Conservation (phyloP, 92 coral and sea anemone species). For the Phenganax stokvisi region DNA sequence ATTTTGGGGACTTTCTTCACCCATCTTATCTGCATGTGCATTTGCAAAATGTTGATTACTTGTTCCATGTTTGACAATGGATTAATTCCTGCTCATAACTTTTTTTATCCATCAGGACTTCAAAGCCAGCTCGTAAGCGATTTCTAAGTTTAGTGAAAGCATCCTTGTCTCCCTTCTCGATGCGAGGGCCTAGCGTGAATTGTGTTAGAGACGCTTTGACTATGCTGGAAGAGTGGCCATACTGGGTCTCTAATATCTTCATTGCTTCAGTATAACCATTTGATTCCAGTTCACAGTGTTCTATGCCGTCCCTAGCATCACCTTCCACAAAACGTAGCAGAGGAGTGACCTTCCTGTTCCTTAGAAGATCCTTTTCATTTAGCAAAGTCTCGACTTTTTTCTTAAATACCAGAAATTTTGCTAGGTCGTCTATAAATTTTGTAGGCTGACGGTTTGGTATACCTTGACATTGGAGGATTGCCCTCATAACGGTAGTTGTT, state of each 20-base stretch:
- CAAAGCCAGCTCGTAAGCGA: conserved; percentile 33
- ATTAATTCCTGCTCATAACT: conserved; percentile 41
- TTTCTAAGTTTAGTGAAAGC: conserved; percentile 36
- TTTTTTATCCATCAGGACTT: conserved; percentile 24
- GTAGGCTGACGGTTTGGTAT: conserved; percentile 38
- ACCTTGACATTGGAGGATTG: conserved; percentile 49
- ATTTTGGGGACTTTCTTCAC: conserved; percentile 39
- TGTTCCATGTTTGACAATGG: conserved; percentile 33
- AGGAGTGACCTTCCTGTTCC: conserved; percentile 42
- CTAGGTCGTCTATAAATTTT: conserved; percentile 44
- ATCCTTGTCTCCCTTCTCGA: conserved; percentile 36
- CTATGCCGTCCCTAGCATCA: conserved; percentile 43
- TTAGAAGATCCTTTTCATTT: conserved; percentile 39
- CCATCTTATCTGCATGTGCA: conserved; percentile 45
- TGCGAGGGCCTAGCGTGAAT: conserved; percentile 18
- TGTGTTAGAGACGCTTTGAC: conserved; percentile 34
- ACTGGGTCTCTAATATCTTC: conserved; percentile 42
- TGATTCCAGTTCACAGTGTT: conserved; percentile 44
- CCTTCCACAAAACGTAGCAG: conserved; percentile 51
- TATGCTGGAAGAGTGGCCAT: conserved; percentile 48
- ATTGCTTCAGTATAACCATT: conserved; percentile 45
- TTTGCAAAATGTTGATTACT: conserved; percentile 41
- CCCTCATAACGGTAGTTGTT: conserved; percentile 45
- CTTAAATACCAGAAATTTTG: conserved; percentile 44
- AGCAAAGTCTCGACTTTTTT: conserved; percentile 46